These are phyloP conservation scores for Hypena proboscidalis DNA, from an alignment of 2,888 invertebrate species.

Conservation along the genomic window DNA sequence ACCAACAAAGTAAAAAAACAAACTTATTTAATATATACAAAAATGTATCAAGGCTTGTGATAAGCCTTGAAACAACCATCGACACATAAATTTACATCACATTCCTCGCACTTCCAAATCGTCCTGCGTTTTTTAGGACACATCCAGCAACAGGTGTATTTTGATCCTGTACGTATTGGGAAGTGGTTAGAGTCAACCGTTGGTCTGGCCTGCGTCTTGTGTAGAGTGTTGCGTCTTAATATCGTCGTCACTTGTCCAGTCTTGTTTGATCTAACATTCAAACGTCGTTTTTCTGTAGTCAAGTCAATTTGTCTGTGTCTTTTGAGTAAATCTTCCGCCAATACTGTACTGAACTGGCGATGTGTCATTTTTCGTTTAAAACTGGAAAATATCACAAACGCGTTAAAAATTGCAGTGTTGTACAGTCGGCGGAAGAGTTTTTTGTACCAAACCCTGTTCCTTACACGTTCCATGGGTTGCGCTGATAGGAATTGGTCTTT, in stretches of 20 bases:
- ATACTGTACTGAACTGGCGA: too few relatives aligned
- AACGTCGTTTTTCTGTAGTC: too few relatives aligned
- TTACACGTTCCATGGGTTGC: background rate
- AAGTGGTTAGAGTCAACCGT: conserved; percentile 22
- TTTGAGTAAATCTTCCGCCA: too few relatives aligned
- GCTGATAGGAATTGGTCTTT: conserved; percentile 5
- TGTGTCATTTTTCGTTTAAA: too few relatives aligned
- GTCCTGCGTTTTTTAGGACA: conserved; percentile 24
- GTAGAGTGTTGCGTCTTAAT: too few relatives aligned
- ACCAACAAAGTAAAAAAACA: too few relatives aligned
- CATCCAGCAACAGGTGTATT: conserved; percentile 21
- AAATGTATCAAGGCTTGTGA: background rate
- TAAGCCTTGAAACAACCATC: background rate
- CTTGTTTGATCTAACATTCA: too few relatives aligned
- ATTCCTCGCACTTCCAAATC: conserved; percentile 35
- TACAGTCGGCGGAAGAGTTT: too few relatives aligned
- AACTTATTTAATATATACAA: too few relatives aligned
- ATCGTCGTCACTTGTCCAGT: too few relatives aligned
- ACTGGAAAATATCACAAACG: conserved; percentile 26
- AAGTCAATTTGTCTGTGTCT: too few relatives aligned
- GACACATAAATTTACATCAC: conserved; percentile 14
- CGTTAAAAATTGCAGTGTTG: conserved; percentile 24
- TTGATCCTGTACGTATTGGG: conserved; percentile 21
- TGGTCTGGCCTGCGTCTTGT: conserved; percentile 10
- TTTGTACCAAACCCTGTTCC: conserved; percentile 11